Base-by-base conservation (phyloP, 1,140 invertebrate species). In the Nasonia longicornis region DNA sequence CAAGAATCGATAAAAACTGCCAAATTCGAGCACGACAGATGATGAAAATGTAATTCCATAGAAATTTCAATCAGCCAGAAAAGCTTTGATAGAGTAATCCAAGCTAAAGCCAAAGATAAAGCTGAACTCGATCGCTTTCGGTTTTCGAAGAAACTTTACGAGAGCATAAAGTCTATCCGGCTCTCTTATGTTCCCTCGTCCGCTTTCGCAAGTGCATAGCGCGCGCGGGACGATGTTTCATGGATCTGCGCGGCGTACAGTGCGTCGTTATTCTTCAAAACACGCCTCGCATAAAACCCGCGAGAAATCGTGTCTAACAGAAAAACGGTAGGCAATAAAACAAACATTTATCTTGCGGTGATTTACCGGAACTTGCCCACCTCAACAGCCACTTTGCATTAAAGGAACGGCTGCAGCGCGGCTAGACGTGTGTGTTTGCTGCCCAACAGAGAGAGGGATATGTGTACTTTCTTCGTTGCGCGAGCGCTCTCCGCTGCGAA, bases 291-390 rank as follows among this genome's bases (percentile, higher is more conserved):
- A 70, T 80, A 80, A 80, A 80, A 74, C 20, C 69, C 29, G 69
- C 69, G 71, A 80, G 78, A 80, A 80, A 73, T 80, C 71, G 42
- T 31, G 22, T 75, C 63, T 69, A 58, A 69, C 64, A 75, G 79
- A 80, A 80, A 80, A 75, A 75, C 72, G 71, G 72, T 75, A 69
- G 79, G 72, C 71, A 75, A 80, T 80, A 80, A 80, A 80, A 75
- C 79, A 80, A 80, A 80, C 79, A 80, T 80, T 80, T 75, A 80
- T 80, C 79, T 80, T 80, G 29, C 72, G 45, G 58, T 75, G 79
- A 80, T 75, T 80, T 80, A 80, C 79, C 72, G 64, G 64, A 69
- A 75, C 71, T 71, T 69, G 26, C 72, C 63, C 70, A 45, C 71
- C 78, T 66, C 71, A 66, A 66, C 71, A 45, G 42, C 79, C 63